Base-by-base conservation (phyloP, 2,113 vertebrate species). In the Pluvianellus socialis region DNA sequence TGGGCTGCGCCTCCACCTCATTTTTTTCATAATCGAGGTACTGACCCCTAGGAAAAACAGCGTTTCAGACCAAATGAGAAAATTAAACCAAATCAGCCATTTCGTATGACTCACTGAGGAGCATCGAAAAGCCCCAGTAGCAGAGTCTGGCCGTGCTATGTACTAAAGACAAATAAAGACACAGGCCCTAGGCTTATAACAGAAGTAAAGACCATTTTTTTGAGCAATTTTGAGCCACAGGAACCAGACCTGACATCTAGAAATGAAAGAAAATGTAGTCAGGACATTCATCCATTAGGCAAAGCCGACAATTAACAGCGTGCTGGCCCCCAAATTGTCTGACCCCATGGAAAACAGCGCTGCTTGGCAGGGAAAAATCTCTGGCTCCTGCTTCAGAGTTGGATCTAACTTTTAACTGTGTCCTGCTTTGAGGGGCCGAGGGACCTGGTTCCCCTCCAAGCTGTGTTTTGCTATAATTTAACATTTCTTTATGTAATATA, bases 1-100 rank as follows among this genome's bases (percentile, higher is more conserved):
- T 98, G 3, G 99, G 98, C 95, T 99, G 98, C 0, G 99, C 99
- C 1, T 99, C 98, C 81, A 99, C 99, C 3, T 99, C 98, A 10
- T 95, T 84, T 80, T 99, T 99, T 91, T 99, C 99, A 8, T 99
- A 99, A 95, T 99, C 98, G 27, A 99, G 93, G 93, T 99, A 99
- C 74, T 99, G 98, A 76, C 99, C 99, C 97, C 99, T 99, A 95
- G 83, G 8, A 24, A 70, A 40, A 73, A 62, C 58, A 91, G 32
- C 76, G 24, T 62, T 82, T 63, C 26, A 23, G 62, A 84, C 5
- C 50, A 86, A 77, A 18, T 42, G 79, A 75, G 73, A 53, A 42
- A 42, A 71, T 44, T 13, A 40, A 81, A 44, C 14, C 32, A 76
- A n/a, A 24, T 12, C 33, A 80, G 65, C 42, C 9, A 3, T 38